These are phyloP conservation scores for Drosophila melanica DNA, from an alignment of 1,140 invertebrate species.

Conservation along the genomic window DNA sequence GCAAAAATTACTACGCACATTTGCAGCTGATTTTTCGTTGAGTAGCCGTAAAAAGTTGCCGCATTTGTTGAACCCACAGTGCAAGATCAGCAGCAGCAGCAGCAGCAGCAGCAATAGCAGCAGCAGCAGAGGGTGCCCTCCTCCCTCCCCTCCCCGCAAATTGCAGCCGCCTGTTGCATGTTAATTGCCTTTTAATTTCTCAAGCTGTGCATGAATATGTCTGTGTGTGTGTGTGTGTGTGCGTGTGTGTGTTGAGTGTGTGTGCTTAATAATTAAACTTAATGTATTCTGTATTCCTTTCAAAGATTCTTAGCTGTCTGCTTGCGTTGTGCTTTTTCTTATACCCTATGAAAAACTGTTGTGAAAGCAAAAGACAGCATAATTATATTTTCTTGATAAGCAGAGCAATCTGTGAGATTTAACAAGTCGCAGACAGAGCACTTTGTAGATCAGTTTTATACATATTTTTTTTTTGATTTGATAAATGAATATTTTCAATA, in stretches of 20 bases:
- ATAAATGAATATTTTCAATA: too few species aligned
- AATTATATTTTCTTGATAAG: not conserved
- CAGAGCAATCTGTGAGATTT: too few species aligned
- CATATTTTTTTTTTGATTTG: too few species aligned
- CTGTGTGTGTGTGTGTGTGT: conserved; percentile 15
- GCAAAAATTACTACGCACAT: conserved; percentile 70
- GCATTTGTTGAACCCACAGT: conserved; percentile 55
- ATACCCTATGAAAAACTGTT: conserved; percentile 25
- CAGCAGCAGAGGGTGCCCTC: conserved; percentile 39
- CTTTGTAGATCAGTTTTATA: too few species aligned
- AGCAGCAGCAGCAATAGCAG: not conserved
- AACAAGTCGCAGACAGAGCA: too few species aligned
- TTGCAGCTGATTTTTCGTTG: conserved; percentile 69
- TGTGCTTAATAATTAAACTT: conserved; percentile 58
- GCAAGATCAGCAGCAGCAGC: not conserved
- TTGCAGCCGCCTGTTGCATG: conserved; percentile 61
- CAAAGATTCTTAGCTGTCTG: conserved; percentile 26
- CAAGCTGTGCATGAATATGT: conserved; percentile 38
- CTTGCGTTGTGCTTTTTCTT: conserved; percentile 7
- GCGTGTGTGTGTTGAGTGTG: conserved; percentile 18
- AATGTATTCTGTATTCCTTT: conserved; percentile 56
- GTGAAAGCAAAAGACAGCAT: not conserved
- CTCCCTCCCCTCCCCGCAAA: not conserved
- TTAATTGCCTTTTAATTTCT: conserved; percentile 80
- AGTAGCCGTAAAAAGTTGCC: conserved; percentile 57